Conservation (phyloP, 2,888 invertebrate genomes). For the Drosophila atroscutellata region DNA sequence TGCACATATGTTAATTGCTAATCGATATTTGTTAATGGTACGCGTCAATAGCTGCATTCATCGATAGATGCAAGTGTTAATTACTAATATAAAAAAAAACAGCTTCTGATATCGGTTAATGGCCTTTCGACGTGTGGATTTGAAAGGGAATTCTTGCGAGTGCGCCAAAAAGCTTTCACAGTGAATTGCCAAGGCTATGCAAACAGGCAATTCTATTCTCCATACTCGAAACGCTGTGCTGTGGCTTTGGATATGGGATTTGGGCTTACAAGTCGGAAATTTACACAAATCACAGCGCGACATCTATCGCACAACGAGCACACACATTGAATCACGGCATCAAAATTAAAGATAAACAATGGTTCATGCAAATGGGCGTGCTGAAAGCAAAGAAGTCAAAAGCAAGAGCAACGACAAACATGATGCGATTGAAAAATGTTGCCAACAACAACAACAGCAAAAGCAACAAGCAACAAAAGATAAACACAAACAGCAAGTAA, state of each 20-base stretch:
- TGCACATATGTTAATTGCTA: constrained; percentile 14
- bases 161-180: constrained; percentile 43
- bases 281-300: constrained; percentile 62
- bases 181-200: constrained; percentile 57
- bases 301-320: constrained; percentile 40
- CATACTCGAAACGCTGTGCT: constrained; percentile 6
- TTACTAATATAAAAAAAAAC: constrained; percentile 11
- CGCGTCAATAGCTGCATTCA: constrained; percentile 4
- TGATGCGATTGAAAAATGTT: constrained; percentile 36
- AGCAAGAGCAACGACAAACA: constrained; percentile 22
- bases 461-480: constrained; percentile 16
- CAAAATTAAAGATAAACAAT: constrained; percentile 53
- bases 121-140: constrained; percentile 31
- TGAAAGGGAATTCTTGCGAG: constrained; percentile 35
- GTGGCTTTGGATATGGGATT: not conserved
- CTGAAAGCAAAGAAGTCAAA: constrained; percentile 37
- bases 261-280: constrained; percentile 62
- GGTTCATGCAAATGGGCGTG: constrained; percentile 61
- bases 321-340: constrained; percentile 47
- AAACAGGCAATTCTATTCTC: constrained; percentile 57
- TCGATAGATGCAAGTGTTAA: constrained; percentile 10
- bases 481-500: not conserved
- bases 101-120: constrained; percentile 34
- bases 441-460: constrained; percentile 19
- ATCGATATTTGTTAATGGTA: constrained; percentile 43